These are phyloP conservation scores for Irena cyanogastra DNA, from an alignment of 2,113 vertebrate genomes.

Conservation along the genomic window DNA sequence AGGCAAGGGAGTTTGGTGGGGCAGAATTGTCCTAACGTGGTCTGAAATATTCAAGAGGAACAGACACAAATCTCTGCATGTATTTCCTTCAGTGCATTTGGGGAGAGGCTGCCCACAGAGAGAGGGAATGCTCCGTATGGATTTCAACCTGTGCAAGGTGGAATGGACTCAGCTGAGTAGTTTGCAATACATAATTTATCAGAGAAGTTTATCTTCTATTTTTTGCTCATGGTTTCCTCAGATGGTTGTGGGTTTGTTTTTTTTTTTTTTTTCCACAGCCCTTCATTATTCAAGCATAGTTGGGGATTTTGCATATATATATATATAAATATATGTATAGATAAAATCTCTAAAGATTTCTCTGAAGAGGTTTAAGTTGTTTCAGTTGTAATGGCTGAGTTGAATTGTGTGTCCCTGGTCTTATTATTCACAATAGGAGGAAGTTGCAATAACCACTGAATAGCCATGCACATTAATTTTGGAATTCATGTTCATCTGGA, in stretches of 20 bases:
- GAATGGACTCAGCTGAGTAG: background rate
- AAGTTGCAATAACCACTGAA: background rate
- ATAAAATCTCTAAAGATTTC: background rate
- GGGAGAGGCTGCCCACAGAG: conserved; percentile 6
- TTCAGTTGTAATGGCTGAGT: background rate
- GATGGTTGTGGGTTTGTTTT: background rate
- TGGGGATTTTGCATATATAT: background rate
- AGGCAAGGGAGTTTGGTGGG: background rate
- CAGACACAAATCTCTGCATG: background rate
- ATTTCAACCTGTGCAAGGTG: background rate
- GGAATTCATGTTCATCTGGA: background rate
- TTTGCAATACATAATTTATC: conserved; percentile 9
- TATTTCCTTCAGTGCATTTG: conserved; percentile 16
- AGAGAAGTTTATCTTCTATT: background rate
- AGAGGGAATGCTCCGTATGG: background rate
- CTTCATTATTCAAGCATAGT: background rate
- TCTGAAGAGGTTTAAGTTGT: background rate
- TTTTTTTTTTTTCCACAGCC: background rate
- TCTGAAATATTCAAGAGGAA: background rate
- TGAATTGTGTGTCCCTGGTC: background rate
- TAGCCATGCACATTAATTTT: background rate
- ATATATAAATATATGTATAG: background rate
- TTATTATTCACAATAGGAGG: background rate
- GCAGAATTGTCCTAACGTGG: background rate
- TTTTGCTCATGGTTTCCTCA: background rate